Base-by-base conservation (phyloP, 1,140 invertebrate species). In the Scaptomyza hsui region DNA sequence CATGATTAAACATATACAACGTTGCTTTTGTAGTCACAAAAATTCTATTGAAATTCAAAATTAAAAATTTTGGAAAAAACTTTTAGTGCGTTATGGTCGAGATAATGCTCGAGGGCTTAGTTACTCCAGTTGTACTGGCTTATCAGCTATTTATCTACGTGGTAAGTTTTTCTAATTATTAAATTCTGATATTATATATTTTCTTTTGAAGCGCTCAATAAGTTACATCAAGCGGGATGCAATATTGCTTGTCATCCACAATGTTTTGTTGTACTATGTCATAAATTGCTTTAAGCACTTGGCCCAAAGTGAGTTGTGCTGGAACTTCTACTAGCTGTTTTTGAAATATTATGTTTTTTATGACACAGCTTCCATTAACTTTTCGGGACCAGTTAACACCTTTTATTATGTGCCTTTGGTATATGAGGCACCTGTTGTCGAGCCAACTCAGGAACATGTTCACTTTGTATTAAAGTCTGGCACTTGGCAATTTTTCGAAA, bases 261-360 rank as follows among this genome's bases (percentile, higher is more conserved):
- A 81, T 48, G n/a, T 59, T 6, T 42, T 69, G 7, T 44, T 86
- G 6, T 85, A 80, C 24, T 62, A 69, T 29, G 45, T 83, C 12
- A 75, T 82, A 24, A 85, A 86, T 60, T 55, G 65, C 16, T 83
- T 83, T 12, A 83, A 83, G 37, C 72, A 76, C 19, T n/a, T 80
- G 37, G 76, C 76, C 0, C 80, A 85, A 18, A 45, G 81, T 85
- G 10, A 37, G 72, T 49, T 60, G 3, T 9, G 2, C 1, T n/a
- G 2, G 4, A 5, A 13, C 16, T 26, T n/a, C 21, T 2, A 1
- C 12, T 4, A n/a, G 7, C 16, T 4, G 18, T 6, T 4, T 7
- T 1, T 6, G 16, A 18, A 0, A 9, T 3, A 1, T 12, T 26
- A 2, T 12, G 12, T 18, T 7, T 1, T 1, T 18, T 3, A 5